Conservation (phyloP, 2,888 invertebrate species). For the Pemphredon lugubris region DNA sequence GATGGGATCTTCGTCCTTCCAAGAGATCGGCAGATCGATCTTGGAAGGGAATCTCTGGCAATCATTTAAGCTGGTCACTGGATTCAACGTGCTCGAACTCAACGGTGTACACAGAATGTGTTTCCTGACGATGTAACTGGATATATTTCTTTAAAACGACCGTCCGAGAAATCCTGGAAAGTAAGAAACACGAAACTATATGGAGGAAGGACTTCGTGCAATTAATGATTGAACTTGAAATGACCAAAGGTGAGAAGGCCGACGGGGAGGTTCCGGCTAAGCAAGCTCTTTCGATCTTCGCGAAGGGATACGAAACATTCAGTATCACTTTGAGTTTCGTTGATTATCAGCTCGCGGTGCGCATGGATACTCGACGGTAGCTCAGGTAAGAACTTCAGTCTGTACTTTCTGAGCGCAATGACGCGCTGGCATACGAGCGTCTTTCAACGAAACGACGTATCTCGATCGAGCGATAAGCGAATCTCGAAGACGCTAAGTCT, state of each 20-base stretch:
- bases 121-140: slow-evolving; percentile 54
- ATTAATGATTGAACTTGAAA: slow-evolving; percentile 75
- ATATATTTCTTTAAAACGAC: slow-evolving; percentile 66
- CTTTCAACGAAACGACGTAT: slow-evolving; percentile 82
- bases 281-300: slow-evolving; percentile 82
- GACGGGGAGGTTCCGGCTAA: slow-evolving; percentile 77
- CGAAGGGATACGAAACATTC: slow-evolving; percentile 83
- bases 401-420: slow-evolving; percentile 73
- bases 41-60: slow-evolving; percentile 66
- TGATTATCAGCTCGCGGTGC: slow-evolving; percentile 80
- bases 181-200: slow-evolving; percentile 66
- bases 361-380: slow-evolving; percentile 81
- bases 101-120: slow-evolving; percentile 26
- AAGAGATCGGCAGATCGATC: slow-evolving; percentile 29
- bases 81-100: too few relatives aligned
- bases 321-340: slow-evolving; percentile 81
- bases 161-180: slow-evolving; percentile 59
- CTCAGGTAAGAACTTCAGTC: slow-evolving; percentile 80
- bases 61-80: too few relatives aligned
- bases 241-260: slow-evolving; percentile 61
- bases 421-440: slow-evolving; percentile 81
- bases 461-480: slow-evolving; percentile 81
- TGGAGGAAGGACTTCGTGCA: slow-evolving; percentile 82
- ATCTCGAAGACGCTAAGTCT: slow-evolving; percentile 56
- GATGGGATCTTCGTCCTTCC: slow-evolving; percentile 35